A percentile compares a stretch with the other conserved stretches of the same genome.
Conservation (phyloP, 1,140 invertebrate species). For the Cotesia chilonis region DNA sequence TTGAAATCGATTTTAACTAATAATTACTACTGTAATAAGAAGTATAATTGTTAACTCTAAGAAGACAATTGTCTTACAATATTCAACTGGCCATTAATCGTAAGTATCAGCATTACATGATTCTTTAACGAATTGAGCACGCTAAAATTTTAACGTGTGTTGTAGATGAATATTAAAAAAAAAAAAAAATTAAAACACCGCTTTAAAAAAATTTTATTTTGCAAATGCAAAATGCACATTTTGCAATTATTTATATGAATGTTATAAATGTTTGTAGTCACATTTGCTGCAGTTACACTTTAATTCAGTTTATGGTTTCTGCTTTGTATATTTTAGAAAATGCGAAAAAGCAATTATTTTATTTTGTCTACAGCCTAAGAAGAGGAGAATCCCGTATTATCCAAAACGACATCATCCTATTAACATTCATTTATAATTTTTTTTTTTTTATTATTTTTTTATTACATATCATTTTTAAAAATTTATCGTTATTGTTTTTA, state of each 20-base stretch:
- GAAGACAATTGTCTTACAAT: neutral
- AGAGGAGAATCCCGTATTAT: conserved; percentile 63
- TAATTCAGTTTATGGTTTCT: conserved; percentile 10
- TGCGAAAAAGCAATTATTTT: conserved; percentile 53
- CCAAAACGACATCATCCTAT: conserved; percentile 58
- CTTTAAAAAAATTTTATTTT: conserved; percentile 17
- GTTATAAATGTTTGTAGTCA: neutral
- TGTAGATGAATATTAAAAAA: conserved; percentile 8
- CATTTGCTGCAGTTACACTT: neutral
- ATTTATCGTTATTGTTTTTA: conserved; percentile 10
- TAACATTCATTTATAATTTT: conserved; percentile 40
- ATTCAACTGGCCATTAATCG: conserved; percentile 17
- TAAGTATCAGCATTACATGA: conserved; percentile 20
- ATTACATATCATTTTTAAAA: too few relatives aligned
- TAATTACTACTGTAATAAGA: too few relatives aligned
- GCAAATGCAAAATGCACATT: conserved; percentile 13
- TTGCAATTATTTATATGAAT: neutral
- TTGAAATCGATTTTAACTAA: too few relatives aligned
- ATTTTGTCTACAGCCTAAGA: conserved; percentile 68
- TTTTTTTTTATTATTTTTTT: neutral
- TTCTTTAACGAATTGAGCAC: conserved; percentile 37
- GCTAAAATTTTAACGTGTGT: conserved; percentile 33
- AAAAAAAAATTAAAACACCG: neutral
- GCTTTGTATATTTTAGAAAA: conserved; percentile 1
- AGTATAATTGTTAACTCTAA: neutral